Percentiles rank a stretch among this genome's conserved stretches.
phyloP scores from a whole-genome alignment of 2,113 vertebrate genomes.

The Tichodroma muraria region DNA sequence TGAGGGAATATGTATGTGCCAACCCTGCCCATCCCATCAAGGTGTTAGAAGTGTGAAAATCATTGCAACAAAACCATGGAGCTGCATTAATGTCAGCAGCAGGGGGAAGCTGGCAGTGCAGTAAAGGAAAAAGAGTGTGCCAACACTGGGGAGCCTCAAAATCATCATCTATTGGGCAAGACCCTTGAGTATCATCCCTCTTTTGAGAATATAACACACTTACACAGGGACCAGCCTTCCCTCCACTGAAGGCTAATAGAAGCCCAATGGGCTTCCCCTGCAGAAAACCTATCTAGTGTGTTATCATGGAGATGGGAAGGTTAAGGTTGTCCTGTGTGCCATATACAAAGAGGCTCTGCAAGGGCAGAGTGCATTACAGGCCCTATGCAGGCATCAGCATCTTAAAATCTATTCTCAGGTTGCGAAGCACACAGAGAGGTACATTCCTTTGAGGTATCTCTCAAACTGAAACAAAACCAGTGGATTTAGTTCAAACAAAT shows the following conservation, averaged over 20 bases:
- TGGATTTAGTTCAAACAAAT: not conserved
- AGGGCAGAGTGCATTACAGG: not conserved
- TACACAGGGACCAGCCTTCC: not conserved
- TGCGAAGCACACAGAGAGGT: not conserved
- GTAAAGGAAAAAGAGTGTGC: not conserved
- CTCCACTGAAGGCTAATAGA: not conserved
- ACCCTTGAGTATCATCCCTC: not conserved
- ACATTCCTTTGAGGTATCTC: not conserved
- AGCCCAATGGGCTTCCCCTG: not conserved
- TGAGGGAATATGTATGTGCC: not conserved
- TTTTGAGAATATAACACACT: not conserved
- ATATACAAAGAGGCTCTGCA: not conserved
- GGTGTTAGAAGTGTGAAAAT: not conserved
- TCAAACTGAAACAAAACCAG: not conserved
- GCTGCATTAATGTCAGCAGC: not conserved
- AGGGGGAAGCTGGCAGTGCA: not conserved
- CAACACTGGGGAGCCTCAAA: not conserved
- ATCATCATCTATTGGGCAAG: not conserved
- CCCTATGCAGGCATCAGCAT: not conserved
- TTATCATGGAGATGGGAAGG: not conserved
- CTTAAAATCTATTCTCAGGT: not conserved
- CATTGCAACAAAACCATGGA: fast-evolving
- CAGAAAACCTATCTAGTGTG: not conserved
- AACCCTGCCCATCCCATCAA: not conserved
- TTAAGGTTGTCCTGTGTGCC: not conserved